These are phyloP conservation scores for Tipula unca DNA, from an alignment of 2,888 invertebrate species.

Conservation along the genomic window DNA sequence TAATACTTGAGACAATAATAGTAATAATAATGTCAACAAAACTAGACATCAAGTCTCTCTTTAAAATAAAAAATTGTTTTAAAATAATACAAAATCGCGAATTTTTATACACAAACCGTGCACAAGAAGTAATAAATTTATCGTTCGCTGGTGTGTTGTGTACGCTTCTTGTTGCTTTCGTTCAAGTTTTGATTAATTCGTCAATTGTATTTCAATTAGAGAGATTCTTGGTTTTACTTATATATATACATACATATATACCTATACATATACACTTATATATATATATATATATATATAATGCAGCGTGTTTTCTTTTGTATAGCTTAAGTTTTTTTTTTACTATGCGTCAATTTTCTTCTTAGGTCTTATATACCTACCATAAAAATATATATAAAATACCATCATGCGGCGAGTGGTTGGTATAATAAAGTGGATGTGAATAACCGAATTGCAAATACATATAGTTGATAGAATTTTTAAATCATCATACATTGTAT, in stretches of 20 bases:
- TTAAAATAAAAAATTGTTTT: background rate
- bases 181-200: constrained; percentile 14
- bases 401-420: background rate
- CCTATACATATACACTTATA: too few relatives aligned
- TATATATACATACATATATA: background rate
- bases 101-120: background rate
- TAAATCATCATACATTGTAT: background rate
- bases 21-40: constrained; percentile 8
- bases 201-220: constrained; percentile 14
- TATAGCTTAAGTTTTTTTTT: background rate
- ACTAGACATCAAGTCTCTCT: constrained; percentile 4
- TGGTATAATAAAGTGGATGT: background rate
- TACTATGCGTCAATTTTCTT: background rate
- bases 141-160: background rate
- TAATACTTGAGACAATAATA: constrained; percentile 3
- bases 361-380: background rate
- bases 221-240: background rate
- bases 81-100: background rate
- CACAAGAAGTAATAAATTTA: background rate
- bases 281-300: background rate
- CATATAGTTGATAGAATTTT: background rate
- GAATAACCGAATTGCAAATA: constrained; percentile 8
- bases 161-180: background rate
- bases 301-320: background rate
- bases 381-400: background rate